A percentile compares a stretch with the other conserved stretches of the same genome.
Evolutionary conservation across 2,797 vertebrate genomes (phyloP).

Genomic region (Basileuterus tristriatus): DNA sequence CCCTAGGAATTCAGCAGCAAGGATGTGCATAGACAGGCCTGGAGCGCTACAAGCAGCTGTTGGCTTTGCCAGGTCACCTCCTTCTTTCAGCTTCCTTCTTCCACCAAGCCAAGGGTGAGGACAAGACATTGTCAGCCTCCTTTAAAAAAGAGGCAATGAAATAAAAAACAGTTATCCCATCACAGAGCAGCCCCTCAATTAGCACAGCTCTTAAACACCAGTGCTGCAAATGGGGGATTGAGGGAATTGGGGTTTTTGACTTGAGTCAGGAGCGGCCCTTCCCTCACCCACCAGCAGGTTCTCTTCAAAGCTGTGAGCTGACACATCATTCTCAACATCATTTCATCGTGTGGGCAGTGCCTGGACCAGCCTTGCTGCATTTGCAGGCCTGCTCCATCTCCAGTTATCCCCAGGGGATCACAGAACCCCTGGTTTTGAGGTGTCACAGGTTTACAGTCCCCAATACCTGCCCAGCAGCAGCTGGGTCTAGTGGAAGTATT

Average conservation of each 20-base stretch:
- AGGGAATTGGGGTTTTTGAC: neutral
- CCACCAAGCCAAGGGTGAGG: neutral
- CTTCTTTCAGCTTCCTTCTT: neutral
- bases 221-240: rapidly evolving
- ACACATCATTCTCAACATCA: neutral
- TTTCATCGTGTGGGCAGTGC: neutral
- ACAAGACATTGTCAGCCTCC: neutral
- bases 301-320: neutral
- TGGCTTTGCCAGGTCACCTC: neutral
- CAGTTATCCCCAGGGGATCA: neutral
- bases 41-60: neutral
- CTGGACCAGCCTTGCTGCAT: neutral
- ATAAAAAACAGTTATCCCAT: neutral
- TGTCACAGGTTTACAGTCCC: neutral
- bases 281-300: neutral
- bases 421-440: neutral
- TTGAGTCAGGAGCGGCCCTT: neutral
- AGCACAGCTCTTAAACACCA: neutral
- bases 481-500: neutral
- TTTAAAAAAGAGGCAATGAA: neutral
- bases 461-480: neutral
- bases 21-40: constrained; percentile 42
- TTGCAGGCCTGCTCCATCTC: neutral
- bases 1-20: neutral
- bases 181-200: neutral